phyloP scores from a whole-genome alignment of 2,888 invertebrate genomes.

The Chorisops tibialis region DNA sequence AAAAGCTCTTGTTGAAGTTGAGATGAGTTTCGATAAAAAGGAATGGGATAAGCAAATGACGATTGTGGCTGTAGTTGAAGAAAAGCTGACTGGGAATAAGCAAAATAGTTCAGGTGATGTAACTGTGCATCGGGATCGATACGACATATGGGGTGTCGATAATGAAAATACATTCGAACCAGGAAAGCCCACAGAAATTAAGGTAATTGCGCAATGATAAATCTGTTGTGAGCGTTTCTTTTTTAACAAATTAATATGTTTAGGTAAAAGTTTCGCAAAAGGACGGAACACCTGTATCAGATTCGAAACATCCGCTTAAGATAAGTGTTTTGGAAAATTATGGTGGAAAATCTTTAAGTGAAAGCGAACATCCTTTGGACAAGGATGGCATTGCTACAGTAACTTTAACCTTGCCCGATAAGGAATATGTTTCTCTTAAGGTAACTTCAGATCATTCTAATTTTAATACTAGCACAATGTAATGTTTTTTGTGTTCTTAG shows the following conservation, averaged over 20 bases:
- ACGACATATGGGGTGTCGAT: conserved; percentile 72
- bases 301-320: conserved; percentile 58
- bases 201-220: conserved; percentile 56
- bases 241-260: conserved; percentile 1
- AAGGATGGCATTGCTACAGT: conserved; percentile 63
- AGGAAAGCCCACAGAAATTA: conserved; percentile 77
- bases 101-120: conserved; percentile 75
- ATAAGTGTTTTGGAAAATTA: conserved; percentile 16
- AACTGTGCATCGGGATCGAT: conserved; percentile 72
- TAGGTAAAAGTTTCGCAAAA: conserved; percentile 68
- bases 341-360: background rate
- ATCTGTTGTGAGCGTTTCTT: background rate
- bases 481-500: conserved; percentile 48
- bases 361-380: conserved; percentile 52
- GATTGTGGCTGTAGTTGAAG: conserved; percentile 85
- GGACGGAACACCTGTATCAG: conserved; percentile 64
- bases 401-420: conserved; percentile 59
- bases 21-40: conserved; percentile 55
- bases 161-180: conserved; percentile 87
- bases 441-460: conserved; percentile 30
- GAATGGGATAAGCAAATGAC: conserved; percentile 67
- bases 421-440: conserved; percentile 36
- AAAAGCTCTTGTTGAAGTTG: conserved; percentile 67
- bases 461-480: conserved; percentile 9
- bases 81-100: conserved; percentile 75